Percentiles rank a stretch among this genome's conserved stretches.
These are phyloP conservation scores for Pachycephala philippinensis DNA, from an alignment of 2,113 vertebrate genomes.

Conservation along the genomic window DNA sequence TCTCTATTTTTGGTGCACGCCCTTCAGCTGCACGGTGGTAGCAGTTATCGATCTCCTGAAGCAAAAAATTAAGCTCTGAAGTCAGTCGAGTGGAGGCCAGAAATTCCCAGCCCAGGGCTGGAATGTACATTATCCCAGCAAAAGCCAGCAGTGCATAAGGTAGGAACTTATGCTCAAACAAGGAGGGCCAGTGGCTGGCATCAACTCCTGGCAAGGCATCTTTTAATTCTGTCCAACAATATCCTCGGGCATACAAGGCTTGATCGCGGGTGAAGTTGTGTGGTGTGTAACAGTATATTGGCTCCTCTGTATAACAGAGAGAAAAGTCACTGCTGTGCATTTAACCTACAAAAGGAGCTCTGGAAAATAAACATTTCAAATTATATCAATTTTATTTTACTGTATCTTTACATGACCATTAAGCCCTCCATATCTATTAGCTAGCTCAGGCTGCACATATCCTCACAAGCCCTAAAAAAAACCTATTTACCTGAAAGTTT, in stretches of 20 bases:
- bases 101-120: conserved; percentile 96
- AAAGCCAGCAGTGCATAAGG: conserved; percentile 97
- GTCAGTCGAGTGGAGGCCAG: conserved; percentile 96
- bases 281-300: conserved; percentile 99
- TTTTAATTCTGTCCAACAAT: conserved; percentile 99
- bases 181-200: conserved; percentile 86
- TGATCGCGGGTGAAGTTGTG: conserved; percentile 99
- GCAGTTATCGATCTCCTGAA: conserved; percentile 99
- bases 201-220: conserved; percentile 91
- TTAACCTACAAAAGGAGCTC: conserved; percentile 75
- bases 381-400: conserved; percentile 45
- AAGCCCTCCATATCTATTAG: background rate
- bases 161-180: conserved; percentile 98
- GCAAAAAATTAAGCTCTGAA: conserved; percentile 98
- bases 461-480: background rate
- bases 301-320: conserved; percentile 91
- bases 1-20: conserved; percentile 96
- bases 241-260: conserved; percentile 97
- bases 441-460: background rate
- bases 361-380: conserved; percentile 75
- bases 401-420: background rate
- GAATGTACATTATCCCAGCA: conserved; percentile 97
- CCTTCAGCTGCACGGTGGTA: conserved; percentile 98
- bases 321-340: conserved; percentile 76
- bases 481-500: background rate